Base-by-base conservation (phyloP, 2,888 invertebrate species). In the Plutella xylostella region DNA sequence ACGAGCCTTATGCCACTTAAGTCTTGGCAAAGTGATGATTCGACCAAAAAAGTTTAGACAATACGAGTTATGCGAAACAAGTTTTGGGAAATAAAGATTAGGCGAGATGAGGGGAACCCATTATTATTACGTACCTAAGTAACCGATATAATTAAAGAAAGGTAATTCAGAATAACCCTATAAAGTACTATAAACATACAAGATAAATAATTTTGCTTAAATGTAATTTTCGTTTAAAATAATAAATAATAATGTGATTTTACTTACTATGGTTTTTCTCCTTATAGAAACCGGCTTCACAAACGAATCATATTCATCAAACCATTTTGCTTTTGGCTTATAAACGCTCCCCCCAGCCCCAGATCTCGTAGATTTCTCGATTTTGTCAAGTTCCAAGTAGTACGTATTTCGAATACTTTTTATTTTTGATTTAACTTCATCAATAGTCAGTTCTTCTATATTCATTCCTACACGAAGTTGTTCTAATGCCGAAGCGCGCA, bases 401-500 rank as follows among this genome's bases (percentile, higher is more conserved):
- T 51, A 53, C 21, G 50, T 50, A 48, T 45, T 48, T 48, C 52
- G 43, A 48, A 53, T 51, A 45, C 48, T 50, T 42, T 49, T 52
- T 18, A 52, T 50, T 51, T 54, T 52, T 40, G 44, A 28, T 46
- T 52, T 48, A 9, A 43, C 34, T 21, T 43, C 43, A 20, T 43
- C 18, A 25, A 25, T 34, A 20, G 33, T 20, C 3, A 43, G 20
- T 22, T 34, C 43, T 9, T 33, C 22, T 34, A 43, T 43, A 14
- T 48, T 48, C 45, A 55, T 52, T 49, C 45, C 48, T 43, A 45
- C 43, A 43, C 49, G 48, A 48, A 50, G 48, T 43, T 49, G 3
- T 51, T 55, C 45, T 49, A 52, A 49, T 47, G 54, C 51, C 45
- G 50, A 49, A 49, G 49, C 37, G 48, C 55, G 54, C 47, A 54